phyloP scores from a whole-genome alignment of 2,797 vertebrate species.

The Neosilurus hyrtlii region DNA sequence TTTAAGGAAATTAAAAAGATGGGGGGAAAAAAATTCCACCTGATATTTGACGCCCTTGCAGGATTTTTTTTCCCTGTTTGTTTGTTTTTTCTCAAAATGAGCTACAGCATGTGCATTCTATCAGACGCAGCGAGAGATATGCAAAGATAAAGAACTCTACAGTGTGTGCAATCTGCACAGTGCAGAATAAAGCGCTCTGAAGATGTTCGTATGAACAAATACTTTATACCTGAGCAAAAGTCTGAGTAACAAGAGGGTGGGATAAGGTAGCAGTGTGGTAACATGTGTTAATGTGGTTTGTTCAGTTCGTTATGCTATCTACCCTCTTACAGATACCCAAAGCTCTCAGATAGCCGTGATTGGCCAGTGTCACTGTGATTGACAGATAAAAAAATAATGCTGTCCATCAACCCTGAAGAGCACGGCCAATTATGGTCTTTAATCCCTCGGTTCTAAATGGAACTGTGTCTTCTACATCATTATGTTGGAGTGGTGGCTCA shows the following conservation, averaged over 20 bases:
- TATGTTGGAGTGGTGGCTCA: too few species aligned
- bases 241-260: too few species aligned
- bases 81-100: not conserved
- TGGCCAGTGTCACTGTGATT: too few species aligned
- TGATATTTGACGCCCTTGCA: conserved; percentile 15
- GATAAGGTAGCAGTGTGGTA: too few species aligned
- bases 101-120: not conserved
- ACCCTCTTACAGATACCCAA: not conserved
- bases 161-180: not conserved
- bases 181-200: too few species aligned
- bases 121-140: not conserved
- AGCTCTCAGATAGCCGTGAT: too few species aligned
- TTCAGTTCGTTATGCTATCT: not conserved
- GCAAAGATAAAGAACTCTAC: not conserved
- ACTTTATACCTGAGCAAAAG: not conserved
- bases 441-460: not conserved
- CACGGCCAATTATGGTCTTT: not conserved
- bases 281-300: not conserved
- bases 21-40: not conserved
- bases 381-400: not conserved
- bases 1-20: conserved; percentile 24
- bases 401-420: not conserved
- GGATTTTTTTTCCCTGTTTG: not conserved
- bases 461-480: not conserved
- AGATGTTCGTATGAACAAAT: not conserved